Evolutionary conservation across 2,888 invertebrate genomes (phyloP).

Genomic region (Microplitis deprimator): DNA sequence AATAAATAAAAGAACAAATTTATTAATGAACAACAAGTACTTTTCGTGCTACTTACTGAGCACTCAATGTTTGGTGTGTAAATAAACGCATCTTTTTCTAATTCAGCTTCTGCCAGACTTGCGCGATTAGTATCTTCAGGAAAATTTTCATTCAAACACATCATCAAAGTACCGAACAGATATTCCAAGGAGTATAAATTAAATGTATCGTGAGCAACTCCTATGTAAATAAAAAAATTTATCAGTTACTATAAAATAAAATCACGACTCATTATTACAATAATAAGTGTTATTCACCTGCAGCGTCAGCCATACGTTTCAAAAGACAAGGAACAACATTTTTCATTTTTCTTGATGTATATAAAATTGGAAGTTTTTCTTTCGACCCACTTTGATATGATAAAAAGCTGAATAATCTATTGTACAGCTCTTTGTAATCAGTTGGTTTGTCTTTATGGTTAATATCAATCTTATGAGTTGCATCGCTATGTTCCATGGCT

Average conservation of each 20-base stretch:
- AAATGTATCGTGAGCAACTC: slow-evolving; percentile 50
- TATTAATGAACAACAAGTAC: background rate
- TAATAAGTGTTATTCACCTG: slow-evolving; percentile 48
- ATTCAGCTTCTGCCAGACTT: slow-evolving; percentile 59
- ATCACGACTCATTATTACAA: background rate
- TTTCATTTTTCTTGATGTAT: slow-evolving; percentile 58
- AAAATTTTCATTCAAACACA: slow-evolving; percentile 15
- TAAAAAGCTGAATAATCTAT: slow-evolving; percentile 69
- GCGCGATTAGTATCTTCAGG: slow-evolving; percentile 39
- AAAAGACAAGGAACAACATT: slow-evolving; percentile 52
- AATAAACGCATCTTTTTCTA: slow-evolving; percentile 68
- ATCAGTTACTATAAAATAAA: slow-evolving; percentile 18
- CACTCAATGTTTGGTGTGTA: slow-evolving; percentile 66
- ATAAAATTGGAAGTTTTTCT: slow-evolving; percentile 69
- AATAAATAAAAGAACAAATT: background rate
- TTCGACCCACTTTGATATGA: slow-evolving; percentile 37
- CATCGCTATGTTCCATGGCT: slow-evolving; percentile 69
- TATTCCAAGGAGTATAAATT: slow-evolving; percentile 43
- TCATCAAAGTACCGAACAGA: slow-evolving; percentile 37
- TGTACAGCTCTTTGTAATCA: slow-evolving; percentile 67
- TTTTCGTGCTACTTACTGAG: slow-evolving; percentile 58
- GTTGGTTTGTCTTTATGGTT: slow-evolving; percentile 60
- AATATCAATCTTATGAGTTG: slow-evolving; percentile 72
- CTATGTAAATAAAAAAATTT: slow-evolving; percentile 40
- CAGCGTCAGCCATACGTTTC: slow-evolving; percentile 47